Evolutionary conservation across 2,888 invertebrate genomes (phyloP), one percentile per base, ranked within the genome.

Genomic region (Caenorhabditis imperialis): DNA sequence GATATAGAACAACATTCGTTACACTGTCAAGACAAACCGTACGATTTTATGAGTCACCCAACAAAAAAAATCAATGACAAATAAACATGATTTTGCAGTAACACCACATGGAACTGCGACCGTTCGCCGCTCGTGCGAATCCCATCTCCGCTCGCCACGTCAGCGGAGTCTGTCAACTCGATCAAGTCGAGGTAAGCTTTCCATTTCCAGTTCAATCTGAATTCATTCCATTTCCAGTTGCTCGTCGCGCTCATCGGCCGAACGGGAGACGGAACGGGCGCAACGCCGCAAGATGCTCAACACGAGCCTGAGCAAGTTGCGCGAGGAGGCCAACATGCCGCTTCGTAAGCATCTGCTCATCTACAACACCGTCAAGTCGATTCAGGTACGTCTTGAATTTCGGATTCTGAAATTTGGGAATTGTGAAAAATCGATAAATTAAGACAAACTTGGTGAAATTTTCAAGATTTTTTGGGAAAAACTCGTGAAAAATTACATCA

Each of bases 311-410:
- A 61, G 72, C 22, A 82, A 82, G 62, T 48, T 82, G 48, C 80
- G 81, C 18, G 72, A 53, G 40, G 73, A 74, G 23, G 37, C 69
- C 40, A 80, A 81, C 50, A 75, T 75, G 62, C 82, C 81, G 23
- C 71, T 82, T 30, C 75, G 82, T 38, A 78, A 78, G 53, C 82
- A 82, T 74, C 77, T 82, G 33, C 75, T 80, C 58, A 79, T 82
- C 51, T 82, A 71, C 72, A 79, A 82, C 54, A 75, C 81, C 44
- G 76, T 81, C 69, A 81, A 81, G 57, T 54, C 57, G 18, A 75
- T 82, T 51, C 82, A 82, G 72, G 82, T 82, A 48, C 54, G 48
- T 16, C n/a, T 16, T 40, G 40, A 10, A n/a, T n/a, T 5, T 40
- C 40, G 5, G 5, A 6, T 23, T 23, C 22, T 5, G 20, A 45